Percentiles rank a stretch among this genome's conserved stretches.
phyloP scores from a whole-genome alignment of 2,113 vertebrate genomes.

The Columba janthina region DNA sequence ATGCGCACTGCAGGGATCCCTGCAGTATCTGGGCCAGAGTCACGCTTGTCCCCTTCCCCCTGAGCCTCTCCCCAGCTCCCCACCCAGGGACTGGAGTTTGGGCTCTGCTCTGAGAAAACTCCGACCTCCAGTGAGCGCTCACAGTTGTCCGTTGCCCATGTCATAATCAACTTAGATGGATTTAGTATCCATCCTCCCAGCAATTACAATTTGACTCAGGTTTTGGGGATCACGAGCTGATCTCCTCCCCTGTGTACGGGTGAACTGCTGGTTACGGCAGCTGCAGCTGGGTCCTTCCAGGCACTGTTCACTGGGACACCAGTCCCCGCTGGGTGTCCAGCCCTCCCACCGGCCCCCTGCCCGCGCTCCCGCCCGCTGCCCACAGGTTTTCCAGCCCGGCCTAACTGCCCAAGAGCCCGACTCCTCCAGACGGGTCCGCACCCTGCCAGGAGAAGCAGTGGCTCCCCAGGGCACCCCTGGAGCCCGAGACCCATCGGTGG shows the following conservation, averaged over 20 bases:
- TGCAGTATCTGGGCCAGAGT: neutral
- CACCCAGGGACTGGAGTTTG: neutral
- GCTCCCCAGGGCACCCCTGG: neutral
- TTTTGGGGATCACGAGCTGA: neutral
- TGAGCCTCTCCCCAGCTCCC: neutral
- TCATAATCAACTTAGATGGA: neutral
- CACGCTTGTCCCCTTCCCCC: neutral
- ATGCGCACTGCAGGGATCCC: accelerated
- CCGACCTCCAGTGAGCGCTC: accelerated
- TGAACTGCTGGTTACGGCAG: neutral
- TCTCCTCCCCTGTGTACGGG: neutral
- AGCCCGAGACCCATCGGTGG: accelerated
- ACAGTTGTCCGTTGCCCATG: neutral
- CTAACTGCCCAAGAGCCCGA: neutral
- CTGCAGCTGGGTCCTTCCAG: neutral
- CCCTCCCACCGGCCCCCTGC: neutral
- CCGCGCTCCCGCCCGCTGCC: neutral
- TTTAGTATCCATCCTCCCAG: neutral
- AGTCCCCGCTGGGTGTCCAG: neutral
- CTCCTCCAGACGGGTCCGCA: neutral
- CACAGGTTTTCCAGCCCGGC: neutral
- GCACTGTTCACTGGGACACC: neutral
- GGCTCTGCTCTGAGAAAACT: neutral
- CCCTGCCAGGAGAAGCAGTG: neutral
- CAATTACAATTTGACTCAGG: neutral